Evolutionary conservation across 2,888 invertebrate species (phyloP), one percentile per base, ranked within the genome.

Genomic region (Molanna angustata): DNA sequence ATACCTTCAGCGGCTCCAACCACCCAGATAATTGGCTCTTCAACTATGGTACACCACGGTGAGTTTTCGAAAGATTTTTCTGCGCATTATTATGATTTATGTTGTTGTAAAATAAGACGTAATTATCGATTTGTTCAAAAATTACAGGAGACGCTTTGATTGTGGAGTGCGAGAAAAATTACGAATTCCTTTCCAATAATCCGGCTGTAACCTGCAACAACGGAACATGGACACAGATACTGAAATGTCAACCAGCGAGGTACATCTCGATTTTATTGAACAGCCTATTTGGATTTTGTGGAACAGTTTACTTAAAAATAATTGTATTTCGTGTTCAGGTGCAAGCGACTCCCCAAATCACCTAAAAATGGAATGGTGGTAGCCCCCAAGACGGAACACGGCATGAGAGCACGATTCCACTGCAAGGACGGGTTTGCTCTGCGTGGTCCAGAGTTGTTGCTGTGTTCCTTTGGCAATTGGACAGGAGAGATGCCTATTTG

Each of bases 351-450:
- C 78, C 95, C 95, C 0, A 85, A 81, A 55, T 78, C 86, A 2
- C 94, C 98, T 0, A 86, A 90, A 48, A 89, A 95, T 64, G 97
- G 98, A 0, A 91, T 96, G 85, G 94, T 97, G 3, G 88, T 98
- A 52, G 98, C 96, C 1, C 94, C 97, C 0, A 95, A 95, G 67
- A 94, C 94, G n/a, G 92, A 94, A 58, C 98, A 99, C 66, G 94
- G 95, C 0, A 94, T 94, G 88, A 86, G 87, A 65, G 98, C 98
- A 0, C 79, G 90, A 20, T 98, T 94, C 69, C 85, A 88, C 60
- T 98, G 98, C 67, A 90, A 92, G 64, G 95, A 97, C 64, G 98
- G 98, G 0, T 98, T 81, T 67, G 84, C 85, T 55, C 71, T 96
- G n/a, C 80, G 83, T 33, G 93, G 88, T 3, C 82, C 83, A 6